Percentiles rank a stretch among this genome's conserved stretches.
Evolutionary conservation across 2,888 invertebrate species (phyloP).

Genomic region (Halictus ligatus): DNA sequence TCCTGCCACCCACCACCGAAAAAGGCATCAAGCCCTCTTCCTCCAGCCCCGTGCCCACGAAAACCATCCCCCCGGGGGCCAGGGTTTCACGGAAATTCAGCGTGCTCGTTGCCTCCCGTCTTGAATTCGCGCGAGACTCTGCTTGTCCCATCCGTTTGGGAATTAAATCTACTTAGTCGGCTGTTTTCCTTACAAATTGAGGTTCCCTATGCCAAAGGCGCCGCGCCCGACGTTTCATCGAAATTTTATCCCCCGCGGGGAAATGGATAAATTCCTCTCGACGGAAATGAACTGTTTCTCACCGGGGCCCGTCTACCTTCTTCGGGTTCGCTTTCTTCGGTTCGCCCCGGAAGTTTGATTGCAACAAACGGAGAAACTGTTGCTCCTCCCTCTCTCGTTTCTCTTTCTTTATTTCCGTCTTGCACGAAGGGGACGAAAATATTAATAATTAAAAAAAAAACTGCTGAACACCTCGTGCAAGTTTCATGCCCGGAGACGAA

Average conservation of each 20-base stretch:
- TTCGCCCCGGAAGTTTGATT: neutral
- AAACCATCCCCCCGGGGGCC: slow-evolving; percentile 44
- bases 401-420: neutral
- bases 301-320: slow-evolving; percentile 14
- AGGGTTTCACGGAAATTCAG: slow-evolving; percentile 56
- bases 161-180: slow-evolving; percentile 57
- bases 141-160: slow-evolving; percentile 46
- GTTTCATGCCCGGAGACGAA: neutral
- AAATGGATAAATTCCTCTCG: slow-evolving; percentile 39
- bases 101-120: slow-evolving; percentile 38
- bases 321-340: neutral
- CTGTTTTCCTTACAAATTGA: slow-evolving; percentile 61
- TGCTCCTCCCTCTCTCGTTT: neutral
- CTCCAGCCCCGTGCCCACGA: neutral
- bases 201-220: slow-evolving; percentile 30
- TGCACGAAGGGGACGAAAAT: neutral
- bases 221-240: slow-evolving; percentile 27
- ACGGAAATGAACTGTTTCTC: slow-evolving; percentile 43
- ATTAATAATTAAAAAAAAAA: slow-evolving; percentile 34
- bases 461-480: neutral
- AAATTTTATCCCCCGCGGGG: slow-evolving; percentile 35
- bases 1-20: slow-evolving; percentile 45
- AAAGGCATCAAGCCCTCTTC: slow-evolving; percentile 41
- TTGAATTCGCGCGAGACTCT: slow-evolving; percentile 51
- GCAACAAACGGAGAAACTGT: neutral